A percentile compares a stretch with the other conserved stretches of the same genome.
These are phyloP conservation scores for Anser cygnoides DNA, from an alignment of 2,113 vertebrate species.

Conservation along the genomic window DNA sequence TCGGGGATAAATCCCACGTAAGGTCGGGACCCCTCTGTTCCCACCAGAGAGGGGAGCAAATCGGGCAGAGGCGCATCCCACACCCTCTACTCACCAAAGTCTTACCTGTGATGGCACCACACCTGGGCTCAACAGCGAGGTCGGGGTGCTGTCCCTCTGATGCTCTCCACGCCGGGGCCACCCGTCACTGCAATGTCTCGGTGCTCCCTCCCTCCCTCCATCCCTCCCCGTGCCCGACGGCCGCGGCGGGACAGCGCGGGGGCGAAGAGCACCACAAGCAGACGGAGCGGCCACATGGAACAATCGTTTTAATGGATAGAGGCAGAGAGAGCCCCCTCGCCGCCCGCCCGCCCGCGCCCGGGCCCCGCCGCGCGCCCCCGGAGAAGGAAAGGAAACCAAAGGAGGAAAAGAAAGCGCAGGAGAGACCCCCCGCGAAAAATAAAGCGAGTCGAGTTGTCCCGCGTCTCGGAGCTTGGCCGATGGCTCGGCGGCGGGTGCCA, in stretches of 20 bases:
- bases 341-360: conserved; percentile 23
- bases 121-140: accelerated
- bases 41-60: background rate
- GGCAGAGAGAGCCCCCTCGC: conserved; percentile 78
- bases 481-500: background rate
- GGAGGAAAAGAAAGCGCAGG: conserved; percentile 21
- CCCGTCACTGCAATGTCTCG: accelerated
- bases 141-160: background rate
- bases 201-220: background rate
- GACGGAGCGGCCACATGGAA: conserved; percentile 79
- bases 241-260: background rate
- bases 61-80: background rate
- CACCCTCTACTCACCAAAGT: background rate
- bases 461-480: background rate
- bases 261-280: conserved; percentile 75
- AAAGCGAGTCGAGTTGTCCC: conserved; percentile 20
- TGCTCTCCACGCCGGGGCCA: background rate
- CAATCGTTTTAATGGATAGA: conserved; percentile 83
- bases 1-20: background rate
- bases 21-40: background rate
- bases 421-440: background rate
- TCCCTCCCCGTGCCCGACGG: background rate
- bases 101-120: background rate
- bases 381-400: conserved; percentile 43
- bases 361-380: background rate